phyloP scores from a whole-genome alignment of 2,797 vertebrate genomes.

The Tenualosa thibaudeaui region DNA sequence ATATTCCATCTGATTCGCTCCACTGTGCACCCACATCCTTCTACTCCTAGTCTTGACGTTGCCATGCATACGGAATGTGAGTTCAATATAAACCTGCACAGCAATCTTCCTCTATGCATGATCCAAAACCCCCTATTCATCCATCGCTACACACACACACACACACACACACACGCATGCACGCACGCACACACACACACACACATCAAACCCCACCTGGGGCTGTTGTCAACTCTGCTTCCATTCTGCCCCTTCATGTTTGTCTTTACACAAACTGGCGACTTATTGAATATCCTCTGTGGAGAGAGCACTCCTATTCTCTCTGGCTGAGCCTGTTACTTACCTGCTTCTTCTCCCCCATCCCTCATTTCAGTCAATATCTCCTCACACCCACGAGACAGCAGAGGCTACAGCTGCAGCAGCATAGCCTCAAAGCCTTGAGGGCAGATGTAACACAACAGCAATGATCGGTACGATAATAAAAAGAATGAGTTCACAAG shows the following conservation, averaged over 20 bases:
- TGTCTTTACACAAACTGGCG: background rate
- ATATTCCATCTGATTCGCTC: slow-evolving; percentile 18
- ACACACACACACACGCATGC: background rate
- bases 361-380: background rate
- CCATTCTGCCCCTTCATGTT: background rate
- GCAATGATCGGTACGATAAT: background rate
- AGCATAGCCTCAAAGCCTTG: background rate
- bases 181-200: background rate
- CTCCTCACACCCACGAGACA: background rate
- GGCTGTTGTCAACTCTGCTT: background rate
- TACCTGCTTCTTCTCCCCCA: background rate
- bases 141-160: background rate
- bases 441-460: background rate
- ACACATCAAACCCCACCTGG: background rate
- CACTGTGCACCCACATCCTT: background rate
- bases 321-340: background rate
- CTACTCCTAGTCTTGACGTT: background rate
- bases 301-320: background rate
- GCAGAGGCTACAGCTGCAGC: background rate
- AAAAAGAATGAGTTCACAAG: background rate
- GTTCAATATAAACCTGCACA: background rate
- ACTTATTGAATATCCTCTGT: background rate
- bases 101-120: background rate
- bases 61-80: background rate
- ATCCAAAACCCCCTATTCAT: background rate